These are phyloP conservation scores for Vulpes ferrilata DNA, from an alignment of 2,113 vertebrate genomes.

Conservation along the genomic window DNA sequence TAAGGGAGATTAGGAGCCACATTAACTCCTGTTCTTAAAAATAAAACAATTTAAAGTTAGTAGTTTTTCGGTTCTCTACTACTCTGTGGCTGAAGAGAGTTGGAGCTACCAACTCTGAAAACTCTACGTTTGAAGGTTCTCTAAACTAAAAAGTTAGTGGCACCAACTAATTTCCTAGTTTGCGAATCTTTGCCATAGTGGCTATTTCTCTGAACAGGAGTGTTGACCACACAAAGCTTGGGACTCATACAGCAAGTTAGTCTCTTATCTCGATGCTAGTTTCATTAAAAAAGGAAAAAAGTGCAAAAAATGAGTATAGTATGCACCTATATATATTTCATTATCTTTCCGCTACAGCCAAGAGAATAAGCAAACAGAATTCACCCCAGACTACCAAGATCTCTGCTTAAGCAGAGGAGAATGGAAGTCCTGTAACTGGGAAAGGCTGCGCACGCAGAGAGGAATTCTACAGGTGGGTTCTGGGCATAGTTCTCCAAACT, in stretches of 20 bases:
- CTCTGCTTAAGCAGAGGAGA: not conserved
- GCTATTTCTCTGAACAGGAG: not conserved
- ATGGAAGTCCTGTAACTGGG: not conserved
- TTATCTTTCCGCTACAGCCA: conserved; percentile 1
- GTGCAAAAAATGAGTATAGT: not conserved
- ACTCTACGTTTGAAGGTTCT: not conserved
- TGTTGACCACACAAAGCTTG: not conserved
- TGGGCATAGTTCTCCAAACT: not conserved
- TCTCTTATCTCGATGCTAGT: conserved; percentile 19
- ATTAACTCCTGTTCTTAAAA: not conserved
- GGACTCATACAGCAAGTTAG: not conserved
- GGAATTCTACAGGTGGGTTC: conserved; percentile 3
- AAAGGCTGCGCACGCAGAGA: not conserved
- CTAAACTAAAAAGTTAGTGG: not conserved
- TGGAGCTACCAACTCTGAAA: not conserved
- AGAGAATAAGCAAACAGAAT: conserved; percentile 32
- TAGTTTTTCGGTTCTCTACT: not conserved
- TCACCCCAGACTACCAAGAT: not conserved
- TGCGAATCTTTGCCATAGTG: not conserved
- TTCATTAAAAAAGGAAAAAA: conserved; percentile 49
- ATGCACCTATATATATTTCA: not conserved
- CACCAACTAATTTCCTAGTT: not conserved
- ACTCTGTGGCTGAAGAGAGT: not conserved
- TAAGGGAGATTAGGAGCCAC: not conserved
- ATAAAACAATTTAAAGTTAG: not conserved